A percentile compares a stretch with the other conserved stretches of the same genome.
phyloP scores from a whole-genome alignment of 2,888 invertebrate genomes.

The Microplitis deprimator region DNA sequence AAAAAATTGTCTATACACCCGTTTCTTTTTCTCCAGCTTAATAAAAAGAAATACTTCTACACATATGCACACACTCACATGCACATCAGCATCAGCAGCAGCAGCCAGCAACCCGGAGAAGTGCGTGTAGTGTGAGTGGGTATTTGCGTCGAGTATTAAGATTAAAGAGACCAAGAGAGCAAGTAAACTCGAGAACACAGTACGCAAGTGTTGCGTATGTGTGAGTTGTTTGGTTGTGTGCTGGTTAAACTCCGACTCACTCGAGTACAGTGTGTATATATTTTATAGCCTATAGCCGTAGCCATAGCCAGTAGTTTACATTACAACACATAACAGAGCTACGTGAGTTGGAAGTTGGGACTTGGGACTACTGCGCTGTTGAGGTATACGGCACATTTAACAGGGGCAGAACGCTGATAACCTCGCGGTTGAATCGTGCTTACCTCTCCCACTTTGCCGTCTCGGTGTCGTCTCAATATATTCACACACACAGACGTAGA shows the following conservation, averaged over 20 bases:
- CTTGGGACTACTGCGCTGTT: neutral
- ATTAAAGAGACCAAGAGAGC: neutral
- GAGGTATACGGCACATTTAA: conserved; percentile 53
- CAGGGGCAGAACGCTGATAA: conserved; percentile 64
- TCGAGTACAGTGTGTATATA: too few relatives aligned
- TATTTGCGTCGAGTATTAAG: neutral
- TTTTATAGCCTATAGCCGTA: too few relatives aligned
- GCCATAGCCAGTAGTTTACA: too few relatives aligned
- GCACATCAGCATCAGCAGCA: too few relatives aligned
- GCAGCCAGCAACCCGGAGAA: too few relatives aligned
- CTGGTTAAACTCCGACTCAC: neutral
- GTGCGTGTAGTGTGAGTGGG: neutral
- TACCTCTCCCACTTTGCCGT: conserved; percentile 62
- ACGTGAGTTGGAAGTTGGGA: too few relatives aligned
- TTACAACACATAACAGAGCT: too few relatives aligned
- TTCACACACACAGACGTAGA: conserved; percentile 32
- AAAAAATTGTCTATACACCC: conserved; percentile 48
- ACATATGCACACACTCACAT: neutral
- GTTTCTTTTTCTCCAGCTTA: conserved; percentile 18
- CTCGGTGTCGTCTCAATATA: conserved; percentile 13
- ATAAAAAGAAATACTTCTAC: neutral
- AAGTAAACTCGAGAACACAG: neutral
- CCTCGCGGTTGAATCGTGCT: conserved; percentile 62
- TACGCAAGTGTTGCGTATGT: neutral
- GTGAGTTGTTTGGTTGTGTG: neutral